Evolutionary conservation across 2,113 vertebrate species (phyloP), one percentile per base, ranked within the genome.

Genomic region (Catharus bicknelli): DNA sequence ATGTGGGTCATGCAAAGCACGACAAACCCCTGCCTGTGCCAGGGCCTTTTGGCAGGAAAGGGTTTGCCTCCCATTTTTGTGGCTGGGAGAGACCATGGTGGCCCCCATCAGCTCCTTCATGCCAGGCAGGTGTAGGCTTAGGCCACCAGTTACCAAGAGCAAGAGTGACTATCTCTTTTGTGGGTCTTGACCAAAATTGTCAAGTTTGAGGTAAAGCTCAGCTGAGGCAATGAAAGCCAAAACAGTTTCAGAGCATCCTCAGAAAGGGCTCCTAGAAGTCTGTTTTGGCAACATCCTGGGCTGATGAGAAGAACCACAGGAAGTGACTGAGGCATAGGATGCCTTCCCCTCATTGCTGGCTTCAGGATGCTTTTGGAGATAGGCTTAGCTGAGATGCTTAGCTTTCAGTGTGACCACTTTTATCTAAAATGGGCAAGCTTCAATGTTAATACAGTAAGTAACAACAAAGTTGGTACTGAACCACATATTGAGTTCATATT

Each of bases 1-100:
- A 47, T 3, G 1, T 55, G 53, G 1, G 1, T 10, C 0, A 0
- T 15, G 27, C 20, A 58, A 57, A 69, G 29, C 54, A n/a, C n/a
- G 40, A 25, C 45, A 61, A 88, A 34, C 4, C 15, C 7, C 32
- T 55, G 40, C 61, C 57, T 30, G 7, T 58, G 20, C 30, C 17
- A 3, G 2, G 22, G 29, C 16, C 29, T 80, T 90, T 63, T 45
- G 58, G 38, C 40, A 7, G 6, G 50, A 54, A 26, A 20, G 29
- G 25, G 25, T 20, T 85, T 55, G 16, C 61, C 13, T 82, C 36
- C 19, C 8, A 5, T 55, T 69, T 68, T 69, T 3, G 13, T 54
- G 40, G 10, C 10, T n/a, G 27, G 27, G 11, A 63, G 48, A 63
- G 64, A 38, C 61, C 16, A 11, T 0, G 0, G 45, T 64, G 38